Evolutionary conservation across 1,140 invertebrate species (phyloP).

Genomic region (Brachionus koreanus): DNA sequence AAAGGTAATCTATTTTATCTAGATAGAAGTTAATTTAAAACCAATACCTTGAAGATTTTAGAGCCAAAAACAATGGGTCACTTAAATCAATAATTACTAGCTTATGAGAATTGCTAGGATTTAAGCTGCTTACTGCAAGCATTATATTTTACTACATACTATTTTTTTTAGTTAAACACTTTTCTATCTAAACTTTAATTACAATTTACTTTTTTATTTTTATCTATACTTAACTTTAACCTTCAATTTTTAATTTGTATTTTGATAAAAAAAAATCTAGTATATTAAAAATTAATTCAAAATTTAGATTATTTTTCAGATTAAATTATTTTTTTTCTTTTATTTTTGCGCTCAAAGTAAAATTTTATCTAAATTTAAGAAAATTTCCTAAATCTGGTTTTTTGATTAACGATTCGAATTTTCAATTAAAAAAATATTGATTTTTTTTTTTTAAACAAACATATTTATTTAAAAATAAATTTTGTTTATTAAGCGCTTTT

Average conservation of each 20-base stretch:
- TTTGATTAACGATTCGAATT: neutral
- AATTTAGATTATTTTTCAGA: no score
- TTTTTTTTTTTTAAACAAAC: neutral
- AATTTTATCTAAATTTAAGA: neutral
- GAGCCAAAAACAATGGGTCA: neutral
- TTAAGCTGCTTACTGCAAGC: neutral
- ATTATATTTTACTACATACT: neutral
- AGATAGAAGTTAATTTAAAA: neutral
- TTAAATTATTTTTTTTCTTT: no score
- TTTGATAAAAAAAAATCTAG: neutral
- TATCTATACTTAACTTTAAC: neutral
- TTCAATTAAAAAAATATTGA: neutral
- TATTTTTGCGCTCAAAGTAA: no score
- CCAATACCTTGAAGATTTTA: neutral
- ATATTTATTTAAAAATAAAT: neutral
- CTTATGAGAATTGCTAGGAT: neutral
- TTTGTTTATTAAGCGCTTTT: slow-evolving; percentile 15
- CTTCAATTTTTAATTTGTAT: neutral
- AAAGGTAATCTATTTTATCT: neutral
- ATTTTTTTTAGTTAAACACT: neutral
- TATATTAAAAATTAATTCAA: no score
- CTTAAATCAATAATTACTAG: neutral
- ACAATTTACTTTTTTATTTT: neutral
- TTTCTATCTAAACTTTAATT: neutral
- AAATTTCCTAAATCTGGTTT: neutral